Percentiles rank a stretch among this genome's conserved stretches.
These are phyloP conservation scores for Sphyrna mokarran DNA, from an alignment of 2,113 vertebrate species.

Conservation along the genomic window DNA sequence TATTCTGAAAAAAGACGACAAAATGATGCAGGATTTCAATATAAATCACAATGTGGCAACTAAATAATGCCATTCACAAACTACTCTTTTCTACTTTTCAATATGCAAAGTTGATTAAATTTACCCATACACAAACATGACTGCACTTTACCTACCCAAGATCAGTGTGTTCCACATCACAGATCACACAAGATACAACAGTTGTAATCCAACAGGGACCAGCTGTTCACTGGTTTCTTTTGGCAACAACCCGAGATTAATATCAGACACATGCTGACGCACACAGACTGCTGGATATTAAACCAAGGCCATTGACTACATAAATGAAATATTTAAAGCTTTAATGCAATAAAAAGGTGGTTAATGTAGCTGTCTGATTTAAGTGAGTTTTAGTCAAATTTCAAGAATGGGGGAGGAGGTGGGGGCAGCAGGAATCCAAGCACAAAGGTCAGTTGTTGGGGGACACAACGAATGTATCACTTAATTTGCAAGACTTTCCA, in stretches of 20 bases:
- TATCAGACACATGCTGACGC: neutral
- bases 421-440: neutral
- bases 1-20: neutral
- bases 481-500: neutral
- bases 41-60: no score
- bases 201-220: neutral
- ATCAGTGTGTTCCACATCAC: neutral
- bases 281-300: neutral
- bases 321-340: neutral
- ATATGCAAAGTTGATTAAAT: neutral
- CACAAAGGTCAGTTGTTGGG: neutral
- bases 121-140: neutral
- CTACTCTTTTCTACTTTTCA: neutral
- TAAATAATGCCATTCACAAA: neutral
- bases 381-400: neutral
- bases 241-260: conserved; percentile 30
- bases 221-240: conserved; percentile 5
- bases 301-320: neutral
- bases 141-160: neutral
- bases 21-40: neutral
- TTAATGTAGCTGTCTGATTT: neutral
- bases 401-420: neutral
- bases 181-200: conserved; percentile 17
- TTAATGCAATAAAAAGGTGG: neutral
- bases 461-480: neutral